Evolutionary conservation across 2,888 invertebrate genomes (phyloP).

Genomic region (Cristatella mucedo): DNA sequence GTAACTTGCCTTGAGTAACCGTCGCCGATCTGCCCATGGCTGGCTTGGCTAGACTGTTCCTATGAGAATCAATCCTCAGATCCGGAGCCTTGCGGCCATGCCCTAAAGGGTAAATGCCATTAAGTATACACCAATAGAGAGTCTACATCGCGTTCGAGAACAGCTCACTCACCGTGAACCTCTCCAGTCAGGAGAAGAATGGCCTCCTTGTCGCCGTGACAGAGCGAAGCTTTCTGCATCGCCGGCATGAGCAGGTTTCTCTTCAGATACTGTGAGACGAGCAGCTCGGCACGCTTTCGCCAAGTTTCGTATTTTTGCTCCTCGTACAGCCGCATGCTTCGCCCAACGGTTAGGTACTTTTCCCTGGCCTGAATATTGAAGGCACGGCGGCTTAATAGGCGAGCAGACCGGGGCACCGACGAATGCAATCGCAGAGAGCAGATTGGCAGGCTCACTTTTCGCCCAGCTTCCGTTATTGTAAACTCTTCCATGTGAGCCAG

Average conservation of each 20-base stretch:
- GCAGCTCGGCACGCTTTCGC: not conserved
- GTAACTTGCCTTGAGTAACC: too few species aligned
- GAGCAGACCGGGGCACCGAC: too few species aligned
- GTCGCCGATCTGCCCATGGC: too few species aligned
- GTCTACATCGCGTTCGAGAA: too few species aligned
- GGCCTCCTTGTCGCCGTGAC: constrained; percentile 1
- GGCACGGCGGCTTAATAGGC: not conserved
- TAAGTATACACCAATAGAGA: too few species aligned
- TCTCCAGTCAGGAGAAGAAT: too few species aligned
- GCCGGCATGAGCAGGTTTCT: constrained; percentile 3
- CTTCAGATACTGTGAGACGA: not conserved
- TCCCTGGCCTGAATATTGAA: not conserved
- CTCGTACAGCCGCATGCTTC: constrained; percentile 1
- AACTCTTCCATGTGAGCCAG: constrained; percentile 9
- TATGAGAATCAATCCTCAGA: too few species aligned
- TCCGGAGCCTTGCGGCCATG: too few species aligned
- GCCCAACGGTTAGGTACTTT: constrained; percentile 5
- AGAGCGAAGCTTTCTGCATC: not conserved
- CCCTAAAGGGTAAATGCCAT: too few species aligned
- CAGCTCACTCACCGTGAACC: too few species aligned
- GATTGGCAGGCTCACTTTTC: not conserved
- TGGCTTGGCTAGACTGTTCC: too few species aligned
- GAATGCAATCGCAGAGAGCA: too few species aligned
- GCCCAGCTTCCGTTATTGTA: constrained; percentile 2
- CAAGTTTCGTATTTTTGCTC: not conserved